Conservation (phyloP, 2,113 vertebrate species). For the Seriola rivoliana region DNA sequence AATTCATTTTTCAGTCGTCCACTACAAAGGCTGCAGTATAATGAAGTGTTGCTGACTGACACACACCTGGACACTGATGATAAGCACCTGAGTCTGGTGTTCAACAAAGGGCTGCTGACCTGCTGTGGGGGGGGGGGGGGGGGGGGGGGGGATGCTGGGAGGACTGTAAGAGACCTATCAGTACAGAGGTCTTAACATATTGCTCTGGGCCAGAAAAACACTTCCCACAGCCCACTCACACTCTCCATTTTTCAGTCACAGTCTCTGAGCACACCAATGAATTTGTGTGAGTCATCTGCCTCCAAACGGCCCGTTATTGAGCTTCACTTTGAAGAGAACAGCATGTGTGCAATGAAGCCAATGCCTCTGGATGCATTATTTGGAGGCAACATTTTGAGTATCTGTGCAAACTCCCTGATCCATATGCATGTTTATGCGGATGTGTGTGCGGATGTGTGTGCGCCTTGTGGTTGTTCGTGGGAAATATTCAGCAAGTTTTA, state of each 20-base stretch:
- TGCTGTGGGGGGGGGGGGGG: neutral
- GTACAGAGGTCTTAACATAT: constrained; percentile 48
- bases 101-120: constrained; percentile 54
- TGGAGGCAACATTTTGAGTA: constrained; percentile 15
- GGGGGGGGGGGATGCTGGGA: constrained; percentile 5
- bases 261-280: constrained; percentile 52
- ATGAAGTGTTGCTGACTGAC: constrained; percentile 73
- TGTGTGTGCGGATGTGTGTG: constrained; percentile 8
- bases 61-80: constrained; percentile 65
- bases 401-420: constrained; percentile 26
- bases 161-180: constrained; percentile 49
- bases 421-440: constrained; percentile 8
- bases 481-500: constrained; percentile 15
- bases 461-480: neutral
- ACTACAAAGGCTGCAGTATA: constrained; percentile 53
- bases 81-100: constrained; percentile 61
- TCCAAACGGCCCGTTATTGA: constrained; percentile 45
- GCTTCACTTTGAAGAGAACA: constrained; percentile 52
- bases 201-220: constrained; percentile 54
- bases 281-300: constrained; percentile 71
- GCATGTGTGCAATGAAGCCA: constrained; percentile 36
- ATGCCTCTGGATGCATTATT: constrained; percentile 39
- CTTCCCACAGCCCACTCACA: constrained; percentile 56
- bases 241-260: constrained; percentile 59
- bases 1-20: neutral